phyloP scores from a whole-genome alignment of 2,113 vertebrate species.

The Perca fluviatilis region DNA sequence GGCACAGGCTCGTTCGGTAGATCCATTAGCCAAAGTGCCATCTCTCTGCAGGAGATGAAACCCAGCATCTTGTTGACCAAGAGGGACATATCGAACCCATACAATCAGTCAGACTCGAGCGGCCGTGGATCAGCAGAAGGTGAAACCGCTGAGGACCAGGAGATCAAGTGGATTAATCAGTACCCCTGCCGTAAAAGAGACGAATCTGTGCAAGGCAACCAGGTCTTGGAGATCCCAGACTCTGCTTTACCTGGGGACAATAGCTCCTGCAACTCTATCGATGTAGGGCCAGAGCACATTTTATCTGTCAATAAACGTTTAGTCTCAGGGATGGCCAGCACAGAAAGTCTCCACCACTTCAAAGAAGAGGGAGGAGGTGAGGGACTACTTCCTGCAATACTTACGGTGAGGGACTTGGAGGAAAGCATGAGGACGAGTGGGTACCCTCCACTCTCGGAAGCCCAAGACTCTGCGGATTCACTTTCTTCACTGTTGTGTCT shows the following conservation, averaged over 20 bases:
- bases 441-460: constrained; percentile 67
- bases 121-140: constrained; percentile 89
- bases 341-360: constrained; percentile 79
- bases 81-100: constrained; percentile 71
- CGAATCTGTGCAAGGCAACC: constrained; percentile 61
- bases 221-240: constrained; percentile 76
- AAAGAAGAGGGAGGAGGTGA: constrained; percentile 82
- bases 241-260: constrained; percentile 86
- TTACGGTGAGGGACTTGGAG: constrained; percentile 73
- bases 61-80: constrained; percentile 78
- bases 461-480: constrained; percentile 69
- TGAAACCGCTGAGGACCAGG: constrained; percentile 92
- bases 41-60: constrained; percentile 74
- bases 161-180: constrained; percentile 91
- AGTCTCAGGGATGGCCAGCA: constrained; percentile 68
- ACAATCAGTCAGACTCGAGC: constrained; percentile 86
- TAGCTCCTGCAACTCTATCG: constrained; percentile 85
- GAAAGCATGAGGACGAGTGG: constrained; percentile 75
- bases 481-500: constrained; percentile 74
- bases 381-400: constrained; percentile 70
- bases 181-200: constrained; percentile 81
- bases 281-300: constrained; percentile 69
- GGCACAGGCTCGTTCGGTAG: constrained; percentile 51
- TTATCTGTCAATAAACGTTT: constrained; percentile 56
- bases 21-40: constrained; percentile 35